Percentiles rank a stretch among this genome's conserved stretches.
These are phyloP conservation scores for Grapholita molesta DNA, from an alignment of 1,140 invertebrate species.

Conservation along the genomic window DNA sequence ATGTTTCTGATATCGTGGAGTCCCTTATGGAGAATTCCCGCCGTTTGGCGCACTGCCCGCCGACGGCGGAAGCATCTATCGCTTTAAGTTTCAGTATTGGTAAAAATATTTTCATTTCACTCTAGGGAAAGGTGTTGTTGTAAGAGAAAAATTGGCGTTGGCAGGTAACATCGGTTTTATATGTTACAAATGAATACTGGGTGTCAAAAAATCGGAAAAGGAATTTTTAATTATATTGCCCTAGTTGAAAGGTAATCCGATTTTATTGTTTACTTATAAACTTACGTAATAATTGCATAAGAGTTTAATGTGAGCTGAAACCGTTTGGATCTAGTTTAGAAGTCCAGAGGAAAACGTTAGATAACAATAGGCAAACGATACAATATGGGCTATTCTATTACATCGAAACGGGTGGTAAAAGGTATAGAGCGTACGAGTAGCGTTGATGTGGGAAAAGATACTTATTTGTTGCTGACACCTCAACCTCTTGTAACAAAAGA, in stretches of 20 bases:
- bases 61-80: slow-evolving; percentile 3
- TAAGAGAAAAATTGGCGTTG: not conserved
- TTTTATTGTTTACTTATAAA: too few species aligned
- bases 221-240: too few species aligned
- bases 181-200: not conserved
- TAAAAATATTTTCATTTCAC: slow-evolving; percentile 8
- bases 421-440: not conserved
- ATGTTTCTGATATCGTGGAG: not conserved
- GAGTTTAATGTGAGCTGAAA: not conserved
- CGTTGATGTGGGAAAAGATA: not conserved
- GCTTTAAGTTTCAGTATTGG: slow-evolving; percentile 10
- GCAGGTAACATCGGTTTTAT: not conserved
- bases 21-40: slow-evolving; percentile 4
- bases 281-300: not conserved
- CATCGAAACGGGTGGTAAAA: not conserved
- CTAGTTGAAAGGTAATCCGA: too few species aligned
- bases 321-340: not conserved
- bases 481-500: not conserved
- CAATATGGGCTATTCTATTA: slow-evolving; percentile 1
- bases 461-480: not conserved
- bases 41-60: slow-evolving; percentile 4
- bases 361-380: slow-evolving; percentile 1
- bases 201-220: not conserved
- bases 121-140: not conserved
- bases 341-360: not conserved